Evolutionary conservation across 2,113 vertebrate species (phyloP).

Genomic region (Carassius gibelio): DNA sequence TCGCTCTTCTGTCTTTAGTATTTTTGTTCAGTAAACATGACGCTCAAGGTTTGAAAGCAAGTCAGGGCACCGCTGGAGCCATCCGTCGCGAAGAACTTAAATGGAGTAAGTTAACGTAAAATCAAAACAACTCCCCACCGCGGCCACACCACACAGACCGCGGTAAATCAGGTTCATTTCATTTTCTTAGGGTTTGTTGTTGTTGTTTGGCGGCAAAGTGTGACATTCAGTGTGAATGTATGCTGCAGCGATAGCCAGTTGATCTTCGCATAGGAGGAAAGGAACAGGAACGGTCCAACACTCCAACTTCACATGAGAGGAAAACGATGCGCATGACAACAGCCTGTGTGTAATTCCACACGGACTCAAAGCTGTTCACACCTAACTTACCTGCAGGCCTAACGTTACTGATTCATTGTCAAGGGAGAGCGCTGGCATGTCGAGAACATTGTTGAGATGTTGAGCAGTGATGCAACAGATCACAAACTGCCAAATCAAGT

Average conservation of each 20-base stretch:
- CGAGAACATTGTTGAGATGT: neutral
- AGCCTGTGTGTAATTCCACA: constrained; percentile 12
- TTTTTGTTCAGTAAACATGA: constrained; percentile 78
- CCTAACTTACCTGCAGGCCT: neutral
- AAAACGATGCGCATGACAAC: neutral
- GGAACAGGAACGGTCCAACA: neutral
- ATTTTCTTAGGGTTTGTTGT: neutral
- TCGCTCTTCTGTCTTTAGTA: constrained; percentile 81
- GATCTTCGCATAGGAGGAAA: neutral
- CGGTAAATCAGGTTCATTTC: neutral
- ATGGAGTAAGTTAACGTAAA: neutral
- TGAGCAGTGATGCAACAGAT: neutral
- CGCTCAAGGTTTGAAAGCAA: neutral
- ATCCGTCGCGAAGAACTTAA: neutral
- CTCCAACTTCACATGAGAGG: neutral
- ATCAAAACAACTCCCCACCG: constrained; percentile 8
- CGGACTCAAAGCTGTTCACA: neutral
- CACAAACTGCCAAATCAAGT: neutral
- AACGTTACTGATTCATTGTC: neutral
- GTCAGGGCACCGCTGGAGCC: neutral
- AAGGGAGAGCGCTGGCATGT: neutral
- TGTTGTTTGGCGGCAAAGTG: neutral
- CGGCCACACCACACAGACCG: neutral
- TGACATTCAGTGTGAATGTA: neutral
- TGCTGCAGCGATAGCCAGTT: neutral